A percentile compares a stretch with the other conserved stretches of the same genome.
Evolutionary conservation across 2,113 vertebrate species (phyloP).

Genomic region (Motacilla alba): DNA sequence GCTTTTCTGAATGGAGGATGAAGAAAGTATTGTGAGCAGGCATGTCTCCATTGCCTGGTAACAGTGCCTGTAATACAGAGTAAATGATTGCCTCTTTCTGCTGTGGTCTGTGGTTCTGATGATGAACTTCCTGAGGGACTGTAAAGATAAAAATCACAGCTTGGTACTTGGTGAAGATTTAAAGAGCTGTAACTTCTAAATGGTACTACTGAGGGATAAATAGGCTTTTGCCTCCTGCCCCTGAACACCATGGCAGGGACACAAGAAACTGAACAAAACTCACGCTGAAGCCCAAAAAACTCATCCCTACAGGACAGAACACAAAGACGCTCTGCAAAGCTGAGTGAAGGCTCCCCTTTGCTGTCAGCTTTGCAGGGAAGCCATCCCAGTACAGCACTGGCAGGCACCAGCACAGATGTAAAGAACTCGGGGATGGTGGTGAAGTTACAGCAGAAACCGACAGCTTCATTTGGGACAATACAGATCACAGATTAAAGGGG

Average conservation of each 20-base stretch:
- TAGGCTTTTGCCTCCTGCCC: not conserved
- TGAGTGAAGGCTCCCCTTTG: not conserved
- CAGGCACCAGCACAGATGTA: fast-evolving
- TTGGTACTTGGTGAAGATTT: not conserved
- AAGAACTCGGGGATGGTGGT: not conserved
- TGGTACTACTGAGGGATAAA: not conserved
- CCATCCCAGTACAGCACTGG: fast-evolving
- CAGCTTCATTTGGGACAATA: not conserved
- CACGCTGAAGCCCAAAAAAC: fast-evolving
- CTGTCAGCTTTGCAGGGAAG: not conserved
- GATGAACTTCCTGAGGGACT: not conserved
- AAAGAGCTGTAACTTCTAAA: not conserved
- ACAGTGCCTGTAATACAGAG: not conserved
- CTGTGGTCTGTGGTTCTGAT: not conserved
- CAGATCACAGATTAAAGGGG: not conserved
- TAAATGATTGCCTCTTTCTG: not conserved
- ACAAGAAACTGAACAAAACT: not conserved
- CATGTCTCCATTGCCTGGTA: not conserved
- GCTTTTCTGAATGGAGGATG: not conserved
- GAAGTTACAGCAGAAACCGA: not conserved
- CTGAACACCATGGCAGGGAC: not conserved
- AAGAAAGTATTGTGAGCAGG: not conserved
- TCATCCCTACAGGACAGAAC: not conserved
- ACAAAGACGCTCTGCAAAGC: not conserved
- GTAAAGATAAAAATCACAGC: not conserved